Percentiles rank a stretch among this genome's conserved stretches.
These are phyloP conservation scores for Siniperca scherzeri DNA, from an alignment of 2,797 vertebrate species.

Conservation along the genomic window DNA sequence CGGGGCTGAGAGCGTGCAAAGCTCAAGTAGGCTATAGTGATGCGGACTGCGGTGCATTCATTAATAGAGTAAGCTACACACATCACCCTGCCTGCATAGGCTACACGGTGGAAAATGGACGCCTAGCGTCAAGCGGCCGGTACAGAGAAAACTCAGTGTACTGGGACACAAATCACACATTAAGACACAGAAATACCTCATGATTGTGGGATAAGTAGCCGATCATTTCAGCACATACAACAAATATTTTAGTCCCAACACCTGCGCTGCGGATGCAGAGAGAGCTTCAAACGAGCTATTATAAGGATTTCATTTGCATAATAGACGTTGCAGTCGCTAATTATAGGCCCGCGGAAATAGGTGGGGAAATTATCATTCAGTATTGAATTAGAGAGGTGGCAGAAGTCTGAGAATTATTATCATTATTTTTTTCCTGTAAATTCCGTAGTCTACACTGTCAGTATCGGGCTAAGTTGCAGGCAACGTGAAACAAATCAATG, in stretches of 20 bases:
- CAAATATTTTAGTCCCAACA: slow-evolving; percentile 39
- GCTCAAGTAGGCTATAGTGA: slow-evolving; percentile 66
- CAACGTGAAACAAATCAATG: slow-evolving; percentile 72
- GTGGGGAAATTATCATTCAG: slow-evolving; percentile 47
- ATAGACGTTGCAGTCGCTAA: slow-evolving; percentile 65
- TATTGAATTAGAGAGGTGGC: slow-evolving; percentile 37
- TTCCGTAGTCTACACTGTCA: slow-evolving; percentile 29
- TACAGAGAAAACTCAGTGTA: slow-evolving; percentile 61
- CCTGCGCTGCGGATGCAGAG: slow-evolving; percentile 46
- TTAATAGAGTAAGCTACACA: slow-evolving; percentile 74
- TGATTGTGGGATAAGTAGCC: not conserved
- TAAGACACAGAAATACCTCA: slow-evolving; percentile 30
- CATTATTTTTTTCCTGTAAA: slow-evolving; percentile 33
- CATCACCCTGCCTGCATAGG: slow-evolving; percentile 72
- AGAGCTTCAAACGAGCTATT: slow-evolving; percentile 51
- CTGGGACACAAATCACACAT: slow-evolving; percentile 57
- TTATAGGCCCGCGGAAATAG: slow-evolving; percentile 67
- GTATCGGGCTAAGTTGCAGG: slow-evolving; percentile 66
- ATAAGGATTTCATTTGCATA: slow-evolving; percentile 65
- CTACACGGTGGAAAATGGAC: slow-evolving; percentile 84
- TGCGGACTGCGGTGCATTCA: slow-evolving; percentile 86
- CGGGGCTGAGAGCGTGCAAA: slow-evolving; percentile 63
- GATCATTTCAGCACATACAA: slow-evolving; percentile 29
- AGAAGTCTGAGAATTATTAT: slow-evolving; percentile 39
- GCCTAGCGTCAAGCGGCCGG: slow-evolving; percentile 75